phyloP scores from a whole-genome alignment of 1,140 invertebrate genomes.

The Pantala flavescens region DNA sequence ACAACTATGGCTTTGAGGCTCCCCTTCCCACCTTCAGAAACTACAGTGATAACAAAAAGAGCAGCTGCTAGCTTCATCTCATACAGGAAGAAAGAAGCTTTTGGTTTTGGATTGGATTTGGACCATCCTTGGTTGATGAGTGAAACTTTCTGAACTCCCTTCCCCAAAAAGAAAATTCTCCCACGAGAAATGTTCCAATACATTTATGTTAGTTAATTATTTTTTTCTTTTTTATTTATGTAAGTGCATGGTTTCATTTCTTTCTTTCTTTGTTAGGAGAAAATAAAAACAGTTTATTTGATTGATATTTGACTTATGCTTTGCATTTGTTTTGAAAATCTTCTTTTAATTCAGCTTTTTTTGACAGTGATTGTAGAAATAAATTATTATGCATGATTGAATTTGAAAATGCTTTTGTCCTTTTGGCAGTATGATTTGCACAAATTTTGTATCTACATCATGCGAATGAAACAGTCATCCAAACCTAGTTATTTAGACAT shows the following conservation, averaged over 20 bases:
- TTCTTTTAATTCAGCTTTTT: no score
- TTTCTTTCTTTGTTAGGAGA: no score
- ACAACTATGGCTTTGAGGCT: constrained; percentile 4
- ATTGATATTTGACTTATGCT: no score
- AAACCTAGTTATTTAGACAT: neutral
- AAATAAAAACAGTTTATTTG: no score
- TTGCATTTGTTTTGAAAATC: no score
- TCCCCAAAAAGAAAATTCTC: neutral
- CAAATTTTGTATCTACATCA: neutral
- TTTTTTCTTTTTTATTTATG: no score
- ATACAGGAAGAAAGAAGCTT: neutral
- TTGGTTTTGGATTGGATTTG: neutral
- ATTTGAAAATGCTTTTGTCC: neutral
- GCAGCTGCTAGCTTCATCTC: constrained; percentile 1
- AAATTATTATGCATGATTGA: no score
- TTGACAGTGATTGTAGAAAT: no score
- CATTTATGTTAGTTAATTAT: no score
- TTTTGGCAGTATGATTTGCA: neutral
- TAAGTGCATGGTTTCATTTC: no score
- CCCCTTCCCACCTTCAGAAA: constrained; percentile 7
- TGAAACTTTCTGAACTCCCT: neutral
- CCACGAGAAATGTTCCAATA: no score
- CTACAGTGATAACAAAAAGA: constrained; percentile 6
- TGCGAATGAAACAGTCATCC: neutral
- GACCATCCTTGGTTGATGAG: neutral